A percentile compares a stretch with the other conserved stretches of the same genome.
phyloP scores from a whole-genome alignment of 2,113 vertebrate species.

The Dipodomys merriami region DNA sequence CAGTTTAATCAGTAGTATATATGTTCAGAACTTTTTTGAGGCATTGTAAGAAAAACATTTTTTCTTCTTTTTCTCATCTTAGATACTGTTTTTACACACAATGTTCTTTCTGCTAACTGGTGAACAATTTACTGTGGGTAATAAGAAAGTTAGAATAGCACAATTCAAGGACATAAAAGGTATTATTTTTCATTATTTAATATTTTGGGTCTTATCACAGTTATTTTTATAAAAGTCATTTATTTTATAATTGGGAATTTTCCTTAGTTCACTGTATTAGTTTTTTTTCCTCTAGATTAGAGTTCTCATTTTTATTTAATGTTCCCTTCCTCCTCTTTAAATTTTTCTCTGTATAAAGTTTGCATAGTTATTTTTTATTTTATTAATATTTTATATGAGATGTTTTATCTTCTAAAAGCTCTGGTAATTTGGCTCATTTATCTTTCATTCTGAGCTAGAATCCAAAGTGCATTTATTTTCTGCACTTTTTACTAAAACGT shows the following conservation, averaged over 20 bases:
- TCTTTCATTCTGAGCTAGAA: not conserved
- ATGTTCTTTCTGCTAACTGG: not conserved
- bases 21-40: not conserved
- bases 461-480: not conserved
- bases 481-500: not conserved
- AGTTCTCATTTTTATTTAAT: conserved; percentile 10
- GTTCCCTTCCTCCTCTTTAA: not conserved
- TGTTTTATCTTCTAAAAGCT: not conserved
- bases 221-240: not conserved
- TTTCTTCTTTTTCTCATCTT: not conserved
- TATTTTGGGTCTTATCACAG: not conserved
- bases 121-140: not conserved
- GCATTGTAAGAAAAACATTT: not conserved
- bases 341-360: not conserved
- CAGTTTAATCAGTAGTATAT: not conserved
- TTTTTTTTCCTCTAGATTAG: not conserved
- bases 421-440: not conserved
- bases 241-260: not conserved
- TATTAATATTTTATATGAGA: not conserved
- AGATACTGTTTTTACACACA: not conserved
- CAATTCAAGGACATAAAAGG: not conserved
- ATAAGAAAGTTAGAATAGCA: not conserved
- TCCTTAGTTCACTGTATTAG: not conserved
- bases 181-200: not conserved
- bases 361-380: not conserved